Evolutionary conservation across 2,113 vertebrate genomes (phyloP).

Genomic region (Numida meleagris): DNA sequence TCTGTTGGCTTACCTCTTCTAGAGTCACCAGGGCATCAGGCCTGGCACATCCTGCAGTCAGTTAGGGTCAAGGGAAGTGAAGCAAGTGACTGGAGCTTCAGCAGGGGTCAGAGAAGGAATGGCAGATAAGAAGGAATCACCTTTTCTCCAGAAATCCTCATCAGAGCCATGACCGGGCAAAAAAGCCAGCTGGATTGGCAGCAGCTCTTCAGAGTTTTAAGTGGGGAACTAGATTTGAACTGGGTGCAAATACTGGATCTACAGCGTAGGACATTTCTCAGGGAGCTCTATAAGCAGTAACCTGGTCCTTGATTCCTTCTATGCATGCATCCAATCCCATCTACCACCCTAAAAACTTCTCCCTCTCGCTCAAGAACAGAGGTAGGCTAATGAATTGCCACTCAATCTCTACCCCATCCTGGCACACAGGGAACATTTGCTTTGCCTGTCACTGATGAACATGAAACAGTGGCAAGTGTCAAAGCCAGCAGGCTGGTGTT

Average conservation of each 20-base stretch:
- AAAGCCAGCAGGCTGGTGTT: background rate
- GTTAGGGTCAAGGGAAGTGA: background rate
- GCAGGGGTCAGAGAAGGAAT: background rate
- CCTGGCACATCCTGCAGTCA: background rate
- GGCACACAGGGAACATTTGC: rapidly evolving
- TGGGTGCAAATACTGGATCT: background rate
- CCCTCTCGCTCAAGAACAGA: background rate
- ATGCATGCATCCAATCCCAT: background rate
- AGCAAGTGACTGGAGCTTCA: background rate
- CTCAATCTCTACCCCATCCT: background rate
- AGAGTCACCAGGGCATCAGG: background rate
- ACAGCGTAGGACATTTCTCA: background rate
- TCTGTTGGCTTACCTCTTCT: background rate
- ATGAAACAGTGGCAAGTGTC: rapidly evolving
- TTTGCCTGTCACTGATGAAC: background rate
- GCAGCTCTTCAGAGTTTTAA: background rate
- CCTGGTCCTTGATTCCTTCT: background rate
- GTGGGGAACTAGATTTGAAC: background rate
- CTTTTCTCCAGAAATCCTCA: background rate
- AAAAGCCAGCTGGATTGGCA: background rate
- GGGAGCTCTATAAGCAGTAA: background rate
- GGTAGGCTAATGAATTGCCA: background rate
- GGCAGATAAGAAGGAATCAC: background rate
- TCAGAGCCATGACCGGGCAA: background rate
- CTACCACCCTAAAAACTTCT: background rate